Conservation (phyloP, 2,888 invertebrate genomes). For the Teleiodes luculella region DNA sequence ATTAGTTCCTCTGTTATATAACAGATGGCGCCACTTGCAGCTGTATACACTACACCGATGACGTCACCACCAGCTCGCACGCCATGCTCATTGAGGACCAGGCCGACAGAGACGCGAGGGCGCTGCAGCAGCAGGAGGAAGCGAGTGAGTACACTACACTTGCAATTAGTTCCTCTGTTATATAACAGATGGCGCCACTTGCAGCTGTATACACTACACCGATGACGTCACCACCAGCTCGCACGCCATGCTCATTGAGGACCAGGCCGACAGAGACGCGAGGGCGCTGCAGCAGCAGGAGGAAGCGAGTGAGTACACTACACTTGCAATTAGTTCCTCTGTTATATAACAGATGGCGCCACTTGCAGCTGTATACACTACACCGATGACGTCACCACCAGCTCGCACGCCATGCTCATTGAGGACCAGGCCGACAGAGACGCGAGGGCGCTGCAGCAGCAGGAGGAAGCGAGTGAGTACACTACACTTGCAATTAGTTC, state of each 20-base stretch:
- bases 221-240: constrained; percentile 48
- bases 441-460: too few species aligned
- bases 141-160: constrained; percentile 64
- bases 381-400: too few species aligned
- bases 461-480: too few species aligned
- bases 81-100: constrained; percentile 85
- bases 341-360: too few species aligned
- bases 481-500: too few species aligned
- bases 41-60: constrained; percentile 81
- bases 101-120: constrained; percentile 88
- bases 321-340: not conserved
- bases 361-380: too few species aligned
- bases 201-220: too few species aligned
- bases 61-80: constrained; percentile 35
- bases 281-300: constrained; percentile 83
- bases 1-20: not conserved
- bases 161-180: not conserved
- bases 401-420: too few species aligned
- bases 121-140: constrained; percentile 83
- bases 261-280: constrained; percentile 92
- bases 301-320: constrained; percentile 73
- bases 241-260: constrained; percentile 78
- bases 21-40: too few species aligned
- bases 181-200: too few species aligned
- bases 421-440: too few species aligned